Conservation (phyloP, 1,140 invertebrate species). For the Parasteatoda tepidariorum region DNA sequence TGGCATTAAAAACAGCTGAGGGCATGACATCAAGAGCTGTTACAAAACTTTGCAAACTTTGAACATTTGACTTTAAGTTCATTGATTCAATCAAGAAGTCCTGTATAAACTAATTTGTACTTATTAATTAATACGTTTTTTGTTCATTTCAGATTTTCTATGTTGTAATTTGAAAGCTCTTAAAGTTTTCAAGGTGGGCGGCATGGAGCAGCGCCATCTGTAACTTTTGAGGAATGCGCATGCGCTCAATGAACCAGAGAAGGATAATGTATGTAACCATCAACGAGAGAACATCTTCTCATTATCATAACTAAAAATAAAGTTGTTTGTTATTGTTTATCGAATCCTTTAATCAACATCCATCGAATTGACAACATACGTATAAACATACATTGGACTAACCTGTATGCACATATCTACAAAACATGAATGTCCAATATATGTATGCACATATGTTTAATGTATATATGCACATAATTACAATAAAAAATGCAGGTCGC, state of each 20-base stretch:
- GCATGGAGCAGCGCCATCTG: background rate
- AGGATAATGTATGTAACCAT: too few species aligned
- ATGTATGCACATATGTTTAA: too few species aligned
- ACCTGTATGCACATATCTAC: too few species aligned
- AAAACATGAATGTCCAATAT: too few species aligned
- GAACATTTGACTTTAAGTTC: background rate
- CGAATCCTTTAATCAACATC: too few species aligned
- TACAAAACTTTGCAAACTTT: background rate
- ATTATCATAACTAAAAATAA: too few species aligned
- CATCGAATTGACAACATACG: background rate
- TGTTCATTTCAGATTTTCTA: background rate
- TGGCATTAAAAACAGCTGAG: background rate
- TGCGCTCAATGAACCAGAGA: too few species aligned
- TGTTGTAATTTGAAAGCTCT: background rate
- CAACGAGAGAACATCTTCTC: too few species aligned
- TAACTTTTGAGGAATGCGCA: too few species aligned
- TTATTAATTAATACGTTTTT: background rate
- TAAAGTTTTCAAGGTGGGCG: background rate
- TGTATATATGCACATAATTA: too few species aligned
- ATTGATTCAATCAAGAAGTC: background rate
- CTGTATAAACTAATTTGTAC: background rate
- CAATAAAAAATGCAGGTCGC: too few species aligned
- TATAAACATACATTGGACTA: background rate
- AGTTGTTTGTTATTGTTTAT: too few species aligned
- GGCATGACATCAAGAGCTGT: background rate